Conservation (phyloP, 2,888 invertebrate genomes). For the Seira musarum region DNA sequence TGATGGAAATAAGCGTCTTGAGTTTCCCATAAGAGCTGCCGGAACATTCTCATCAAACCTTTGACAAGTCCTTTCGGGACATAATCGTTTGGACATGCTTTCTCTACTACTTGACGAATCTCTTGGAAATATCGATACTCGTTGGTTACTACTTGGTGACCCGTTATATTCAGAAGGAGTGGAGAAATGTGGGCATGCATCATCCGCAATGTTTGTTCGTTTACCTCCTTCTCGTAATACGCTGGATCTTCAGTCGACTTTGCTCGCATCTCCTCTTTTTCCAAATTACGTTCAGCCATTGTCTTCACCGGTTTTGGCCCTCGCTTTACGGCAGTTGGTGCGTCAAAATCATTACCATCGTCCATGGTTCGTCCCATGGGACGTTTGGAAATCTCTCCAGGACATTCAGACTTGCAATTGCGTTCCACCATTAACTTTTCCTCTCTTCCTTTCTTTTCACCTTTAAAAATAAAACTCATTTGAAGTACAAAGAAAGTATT, state of each 20-base stretch:
- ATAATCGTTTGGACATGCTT: constrained; percentile 47
- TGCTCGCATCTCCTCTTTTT: constrained; percentile 41
- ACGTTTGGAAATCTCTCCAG: background rate
- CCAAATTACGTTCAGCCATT: constrained; percentile 9
- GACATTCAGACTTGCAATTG: constrained; percentile 35
- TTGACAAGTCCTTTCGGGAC: constrained; percentile 36
- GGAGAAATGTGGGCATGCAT: constrained; percentile 56
- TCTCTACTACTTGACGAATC: constrained; percentile 40
- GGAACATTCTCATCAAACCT: constrained; percentile 62
- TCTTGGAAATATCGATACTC: constrained; percentile 54
- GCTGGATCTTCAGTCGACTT: constrained; percentile 6
- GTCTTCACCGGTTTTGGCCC: constrained; percentile 31
- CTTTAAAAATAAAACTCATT: constrained; percentile 5
- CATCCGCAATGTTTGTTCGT: constrained; percentile 59
- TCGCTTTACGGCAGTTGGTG: too few species aligned
- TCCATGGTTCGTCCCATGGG: too few species aligned
- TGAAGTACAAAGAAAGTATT: too few species aligned
- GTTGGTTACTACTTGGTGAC: constrained; percentile 19
- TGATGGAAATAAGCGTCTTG: constrained; percentile 45
- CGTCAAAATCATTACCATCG: too few species aligned
- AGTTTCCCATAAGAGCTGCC: constrained; percentile 55
- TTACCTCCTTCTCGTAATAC: constrained; percentile 41
- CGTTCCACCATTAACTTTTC: constrained; percentile 30
- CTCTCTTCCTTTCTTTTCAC: constrained; percentile 10
- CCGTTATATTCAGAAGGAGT: constrained; percentile 38